Conservation (phyloP, 2,797 vertebrate species). For the Myoxocephalus aenaeus region DNA sequence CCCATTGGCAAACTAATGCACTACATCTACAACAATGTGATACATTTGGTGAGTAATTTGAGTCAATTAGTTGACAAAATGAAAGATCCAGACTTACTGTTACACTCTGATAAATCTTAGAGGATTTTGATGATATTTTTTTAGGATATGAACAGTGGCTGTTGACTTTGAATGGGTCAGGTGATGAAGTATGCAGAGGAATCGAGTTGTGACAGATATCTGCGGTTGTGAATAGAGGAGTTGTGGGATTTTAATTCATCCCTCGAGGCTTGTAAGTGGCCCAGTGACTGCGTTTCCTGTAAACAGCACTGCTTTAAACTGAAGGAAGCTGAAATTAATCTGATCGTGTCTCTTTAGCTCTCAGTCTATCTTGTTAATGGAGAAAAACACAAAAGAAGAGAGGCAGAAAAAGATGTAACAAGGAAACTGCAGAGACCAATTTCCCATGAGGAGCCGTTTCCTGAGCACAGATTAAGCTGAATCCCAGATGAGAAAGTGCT, state of each 20-base stretch:
- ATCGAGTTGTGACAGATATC: slow-evolving; percentile 39
- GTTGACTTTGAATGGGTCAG: slow-evolving; percentile 14
- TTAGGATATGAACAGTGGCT: not conserved
- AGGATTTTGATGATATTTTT: not conserved
- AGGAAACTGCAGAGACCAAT: slow-evolving; percentile 41
- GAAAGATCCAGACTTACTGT: too few relatives aligned
- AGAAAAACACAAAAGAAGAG: slow-evolving; percentile 8
- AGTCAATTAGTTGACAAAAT: not conserved
- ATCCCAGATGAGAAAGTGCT: slow-evolving; percentile 56
- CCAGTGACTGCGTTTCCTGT: slow-evolving; percentile 44
- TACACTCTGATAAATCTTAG: too few relatives aligned
- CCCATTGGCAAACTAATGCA: not conserved
- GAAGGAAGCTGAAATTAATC: slow-evolving; percentile 53
- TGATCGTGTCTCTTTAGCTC: slow-evolving; percentile 26
- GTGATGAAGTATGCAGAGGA: slow-evolving; percentile 20
- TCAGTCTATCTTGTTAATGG: slow-evolving; percentile 16
- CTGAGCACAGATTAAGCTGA: slow-evolving; percentile 65
- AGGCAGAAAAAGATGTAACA: slow-evolving; percentile 30
- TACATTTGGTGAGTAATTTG: not conserved
- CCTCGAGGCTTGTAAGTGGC: slow-evolving; percentile 18
- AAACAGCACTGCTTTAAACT: slow-evolving; percentile 33
- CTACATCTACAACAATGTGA: not conserved
- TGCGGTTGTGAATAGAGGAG: slow-evolving; percentile 17
- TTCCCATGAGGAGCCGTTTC: slow-evolving; percentile 64
- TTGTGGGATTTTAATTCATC: slow-evolving; percentile 42